Base-by-base conservation (phyloP, 1,140 invertebrate species). In the Lucilia cuprina region DNA sequence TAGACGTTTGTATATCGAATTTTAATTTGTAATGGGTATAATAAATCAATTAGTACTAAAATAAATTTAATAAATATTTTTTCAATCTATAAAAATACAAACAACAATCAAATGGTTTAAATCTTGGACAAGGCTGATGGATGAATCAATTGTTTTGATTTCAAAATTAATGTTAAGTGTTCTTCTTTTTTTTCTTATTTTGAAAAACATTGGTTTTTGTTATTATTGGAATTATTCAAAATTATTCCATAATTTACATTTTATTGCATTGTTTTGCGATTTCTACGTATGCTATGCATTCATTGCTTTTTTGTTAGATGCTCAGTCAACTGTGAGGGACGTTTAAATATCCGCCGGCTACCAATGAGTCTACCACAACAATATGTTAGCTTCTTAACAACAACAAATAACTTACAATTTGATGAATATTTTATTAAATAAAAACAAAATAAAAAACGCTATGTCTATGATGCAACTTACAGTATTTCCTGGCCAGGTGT, bases 381-480 rank as follows among this genome's bases (percentile, higher is more conserved):
- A 70, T 9, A 7, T 70, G 21, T 2, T 21, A 21, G 19, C 65
- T 21, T 9, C 10, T 21, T 70, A 10, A 7, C 10, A n/a, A 25
- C 7, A 21, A 21, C 21, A 14, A 60, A 8, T 41, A 41, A 41
- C 5, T 41, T 41, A 55, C 50, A 55, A 41, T 41, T 41, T 41
- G 10, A 41, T 41, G 41, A 41, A 41, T 41, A 41, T 41, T 41
- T 41, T 41, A 41, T 41, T 41, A 10, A 41, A 41, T 0, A 41
- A n/a, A 25, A 70, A 70, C 19, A 19, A 70, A 21, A 70, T n/a
- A 19, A 17, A 65, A 65, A 25, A 70, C 65, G 8, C n/a, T 25
- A 70, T 21, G 21, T 70, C 41, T 60, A 50, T 80, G 8, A 50
- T 21, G 47, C 55, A 34, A 85, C 84, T 85, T 83, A 85, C 84